Evolutionary conservation across 2,113 vertebrate genomes (phyloP).

Genomic region (Notiomystis cincta): DNA sequence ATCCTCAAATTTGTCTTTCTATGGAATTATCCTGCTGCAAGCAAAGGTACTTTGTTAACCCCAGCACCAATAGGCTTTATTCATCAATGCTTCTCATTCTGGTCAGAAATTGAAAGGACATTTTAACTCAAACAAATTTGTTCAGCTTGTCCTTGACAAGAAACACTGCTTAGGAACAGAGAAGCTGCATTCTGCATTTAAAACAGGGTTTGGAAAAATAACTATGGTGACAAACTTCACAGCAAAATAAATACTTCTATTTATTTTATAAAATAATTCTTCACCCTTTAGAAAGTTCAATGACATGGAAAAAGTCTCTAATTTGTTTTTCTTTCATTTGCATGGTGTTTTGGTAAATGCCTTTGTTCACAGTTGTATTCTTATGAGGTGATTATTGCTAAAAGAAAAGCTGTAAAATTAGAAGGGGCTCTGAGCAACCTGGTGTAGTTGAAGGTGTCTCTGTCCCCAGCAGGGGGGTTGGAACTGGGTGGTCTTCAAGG

Average conservation of each 20-base stretch:
- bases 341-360: not conserved
- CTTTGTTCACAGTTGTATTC: not conserved
- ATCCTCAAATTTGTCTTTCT: not conserved
- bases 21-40: not conserved
- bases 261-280: not conserved
- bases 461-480: rapidly evolving
- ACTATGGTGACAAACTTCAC: not conserved
- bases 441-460: not conserved
- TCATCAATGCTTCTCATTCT: not conserved
- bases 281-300: not conserved
- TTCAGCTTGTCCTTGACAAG: conserved; percentile 8
- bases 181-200: not conserved
- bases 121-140: not conserved
- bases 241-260: not conserved
- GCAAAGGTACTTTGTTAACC: not conserved
- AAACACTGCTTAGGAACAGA: not conserved
- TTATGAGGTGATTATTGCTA: not conserved
- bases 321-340: not conserved
- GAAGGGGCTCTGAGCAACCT: not conserved
- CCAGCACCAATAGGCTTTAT: not conserved
- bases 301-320: not conserved
- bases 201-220: not conserved
- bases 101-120: not conserved
- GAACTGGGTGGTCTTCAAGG: not conserved
- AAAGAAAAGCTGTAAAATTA: not conserved